Percentiles rank a stretch among this genome's conserved stretches.
Conservation (phyloP, 2,797 vertebrate species). For the Galago senegalensis region DNA sequence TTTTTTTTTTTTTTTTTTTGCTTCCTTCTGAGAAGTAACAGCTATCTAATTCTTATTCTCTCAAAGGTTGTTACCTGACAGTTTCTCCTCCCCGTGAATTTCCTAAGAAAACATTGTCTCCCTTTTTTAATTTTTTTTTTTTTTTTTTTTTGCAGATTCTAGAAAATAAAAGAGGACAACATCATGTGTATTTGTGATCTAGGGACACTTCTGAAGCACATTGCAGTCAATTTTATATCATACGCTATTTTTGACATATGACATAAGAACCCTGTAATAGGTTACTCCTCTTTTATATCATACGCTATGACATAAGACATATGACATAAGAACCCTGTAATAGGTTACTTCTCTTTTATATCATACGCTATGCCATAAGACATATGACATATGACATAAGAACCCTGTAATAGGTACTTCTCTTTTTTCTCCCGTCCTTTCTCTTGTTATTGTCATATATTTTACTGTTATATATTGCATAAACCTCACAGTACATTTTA, state of each 20-base stretch:
- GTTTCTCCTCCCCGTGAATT: background rate
- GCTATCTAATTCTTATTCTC: background rate
- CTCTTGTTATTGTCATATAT: no score
- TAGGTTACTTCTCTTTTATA: background rate
- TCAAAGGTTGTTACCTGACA: background rate
- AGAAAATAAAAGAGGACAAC: slow-evolving; percentile 21
- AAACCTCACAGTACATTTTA: background rate
- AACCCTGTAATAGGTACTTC: no score
- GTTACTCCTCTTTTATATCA: background rate
- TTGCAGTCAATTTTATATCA: background rate
- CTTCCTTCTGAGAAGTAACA: slow-evolving; percentile 13
- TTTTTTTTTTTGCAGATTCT: background rate
- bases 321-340: background rate
- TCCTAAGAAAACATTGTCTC: background rate
- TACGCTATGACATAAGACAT: background rate
- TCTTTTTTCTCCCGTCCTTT: background rate
- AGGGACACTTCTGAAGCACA: background rate
- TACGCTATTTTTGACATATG: background rate
- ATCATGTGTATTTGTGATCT: background rate
- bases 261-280: no score
- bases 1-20: background rate
- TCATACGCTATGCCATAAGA: background rate
- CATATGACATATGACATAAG: background rate
- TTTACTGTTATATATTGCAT: background rate
- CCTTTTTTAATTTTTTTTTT: background rate